Percentiles rank a stretch among this genome's conserved stretches.
Evolutionary conservation across 2,113 vertebrate species (phyloP).

Genomic region (Plecotus auritus): DNA sequence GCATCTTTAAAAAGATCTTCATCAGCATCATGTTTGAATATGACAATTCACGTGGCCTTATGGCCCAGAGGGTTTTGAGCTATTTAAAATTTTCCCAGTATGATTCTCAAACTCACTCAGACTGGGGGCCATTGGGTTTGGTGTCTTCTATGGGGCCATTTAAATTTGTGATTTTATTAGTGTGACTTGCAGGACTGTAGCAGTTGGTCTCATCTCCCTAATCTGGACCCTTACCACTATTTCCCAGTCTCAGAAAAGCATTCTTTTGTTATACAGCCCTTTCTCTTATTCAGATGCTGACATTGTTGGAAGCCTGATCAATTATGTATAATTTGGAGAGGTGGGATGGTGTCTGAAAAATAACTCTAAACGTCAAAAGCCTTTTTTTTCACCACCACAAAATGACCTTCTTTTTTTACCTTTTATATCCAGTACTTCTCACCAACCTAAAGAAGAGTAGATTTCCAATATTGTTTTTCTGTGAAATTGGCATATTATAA

Average conservation of each 20-base stretch:
- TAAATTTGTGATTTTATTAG: background rate
- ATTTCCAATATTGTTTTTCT: background rate
- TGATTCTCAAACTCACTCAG: background rate
- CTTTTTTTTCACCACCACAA: background rate
- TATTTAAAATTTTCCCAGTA: background rate
- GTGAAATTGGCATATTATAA: background rate
- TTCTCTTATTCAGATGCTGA: background rate
- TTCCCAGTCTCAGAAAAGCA: background rate
- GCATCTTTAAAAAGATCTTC: background rate
- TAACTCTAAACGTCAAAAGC: background rate
- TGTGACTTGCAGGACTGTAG: background rate
- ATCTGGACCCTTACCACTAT: background rate
- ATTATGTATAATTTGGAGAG: background rate
- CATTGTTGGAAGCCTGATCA: background rate
- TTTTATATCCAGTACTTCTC: background rate
- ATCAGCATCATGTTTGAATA: background rate
- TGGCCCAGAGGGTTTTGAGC: background rate
- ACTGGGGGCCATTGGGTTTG: background rate
- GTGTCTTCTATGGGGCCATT: background rate
- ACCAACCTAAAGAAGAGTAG: background rate
- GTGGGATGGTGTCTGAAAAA: background rate
- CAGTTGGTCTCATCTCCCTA: background rate
- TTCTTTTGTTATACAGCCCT: background rate
- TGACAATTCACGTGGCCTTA: background rate
- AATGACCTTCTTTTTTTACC: background rate